Evolutionary conservation across 2,888 invertebrate genomes (phyloP).

Genomic region (Conus canariensis): DNA sequence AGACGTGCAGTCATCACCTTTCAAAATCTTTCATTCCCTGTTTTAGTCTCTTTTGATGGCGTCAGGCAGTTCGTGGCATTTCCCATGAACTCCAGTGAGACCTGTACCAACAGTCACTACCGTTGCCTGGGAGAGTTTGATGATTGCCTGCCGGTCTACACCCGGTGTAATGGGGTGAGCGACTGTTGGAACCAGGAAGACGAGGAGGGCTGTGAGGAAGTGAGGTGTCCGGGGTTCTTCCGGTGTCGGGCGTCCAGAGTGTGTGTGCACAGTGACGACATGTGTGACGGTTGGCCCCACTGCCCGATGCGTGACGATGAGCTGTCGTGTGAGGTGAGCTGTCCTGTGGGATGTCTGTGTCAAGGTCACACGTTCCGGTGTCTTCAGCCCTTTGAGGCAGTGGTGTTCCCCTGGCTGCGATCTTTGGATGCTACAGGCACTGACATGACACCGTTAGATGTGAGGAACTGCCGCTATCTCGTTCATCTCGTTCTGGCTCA

Average conservation of each 20-base stretch:
- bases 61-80: background rate
- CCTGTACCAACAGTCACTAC: background rate
- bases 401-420: background rate
- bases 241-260: background rate
- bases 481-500: background rate
- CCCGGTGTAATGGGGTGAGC: background rate
- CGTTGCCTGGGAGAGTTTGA: background rate
- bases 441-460: background rate
- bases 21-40: background rate
- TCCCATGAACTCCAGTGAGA: background rate
- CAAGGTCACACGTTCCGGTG: constrained; percentile 12
- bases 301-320: constrained; percentile 14
- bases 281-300: constrained; percentile 15
- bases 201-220: background rate
- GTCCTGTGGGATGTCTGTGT: constrained; percentile 14
- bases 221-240: background rate
- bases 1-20: too few species aligned
- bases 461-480: background rate
- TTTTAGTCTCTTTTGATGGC: background rate
- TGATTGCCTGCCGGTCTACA: background rate
- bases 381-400: background rate
- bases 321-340: background rate
- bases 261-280: background rate
- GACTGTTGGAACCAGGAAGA: constrained; percentile 10
- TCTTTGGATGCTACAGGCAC: background rate